phyloP scores from a whole-genome alignment of 2,797 vertebrate species.

The Valencia hispanica region DNA sequence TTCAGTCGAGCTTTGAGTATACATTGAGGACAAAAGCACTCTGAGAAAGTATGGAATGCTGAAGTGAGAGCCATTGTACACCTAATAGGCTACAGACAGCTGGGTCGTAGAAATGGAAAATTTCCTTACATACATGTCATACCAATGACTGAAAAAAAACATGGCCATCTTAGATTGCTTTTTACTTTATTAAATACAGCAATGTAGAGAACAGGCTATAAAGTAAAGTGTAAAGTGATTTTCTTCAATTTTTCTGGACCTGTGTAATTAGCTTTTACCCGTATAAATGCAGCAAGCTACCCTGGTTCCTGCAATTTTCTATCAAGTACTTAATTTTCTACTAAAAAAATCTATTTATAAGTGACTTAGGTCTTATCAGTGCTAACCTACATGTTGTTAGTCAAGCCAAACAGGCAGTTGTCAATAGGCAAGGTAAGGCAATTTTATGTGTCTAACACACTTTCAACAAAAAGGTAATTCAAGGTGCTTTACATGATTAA shows the following conservation, averaged over 20 bases:
- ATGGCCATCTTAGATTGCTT: background rate
- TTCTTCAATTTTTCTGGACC: background rate
- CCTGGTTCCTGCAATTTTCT: background rate
- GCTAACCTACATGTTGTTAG: background rate
- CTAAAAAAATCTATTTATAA: background rate
- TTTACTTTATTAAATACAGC: constrained; percentile 10
- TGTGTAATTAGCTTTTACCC: background rate
- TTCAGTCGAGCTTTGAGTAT: constrained; percentile 8
- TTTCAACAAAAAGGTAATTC: no score
- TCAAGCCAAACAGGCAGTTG: background rate
- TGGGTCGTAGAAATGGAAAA: constrained; percentile 25
- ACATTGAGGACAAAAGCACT: constrained; percentile 26
- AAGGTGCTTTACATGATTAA: no score
- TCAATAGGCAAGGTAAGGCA: no score
- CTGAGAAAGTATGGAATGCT: constrained; percentile 5
- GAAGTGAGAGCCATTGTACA: constrained; percentile 9
- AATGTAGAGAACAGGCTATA: no score
- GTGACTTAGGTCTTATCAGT: background rate
- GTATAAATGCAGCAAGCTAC: background rate
- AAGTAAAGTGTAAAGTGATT: background rate
- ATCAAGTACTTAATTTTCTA: background rate
- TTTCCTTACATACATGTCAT: constrained; percentile 26
- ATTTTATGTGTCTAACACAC: no score
- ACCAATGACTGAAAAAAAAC: constrained; percentile 3
- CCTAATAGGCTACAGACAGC: constrained; percentile 20